These are phyloP conservation scores for Eupsittula cactorum DNA, from an alignment of 2,113 vertebrate species.

Conservation along the genomic window DNA sequence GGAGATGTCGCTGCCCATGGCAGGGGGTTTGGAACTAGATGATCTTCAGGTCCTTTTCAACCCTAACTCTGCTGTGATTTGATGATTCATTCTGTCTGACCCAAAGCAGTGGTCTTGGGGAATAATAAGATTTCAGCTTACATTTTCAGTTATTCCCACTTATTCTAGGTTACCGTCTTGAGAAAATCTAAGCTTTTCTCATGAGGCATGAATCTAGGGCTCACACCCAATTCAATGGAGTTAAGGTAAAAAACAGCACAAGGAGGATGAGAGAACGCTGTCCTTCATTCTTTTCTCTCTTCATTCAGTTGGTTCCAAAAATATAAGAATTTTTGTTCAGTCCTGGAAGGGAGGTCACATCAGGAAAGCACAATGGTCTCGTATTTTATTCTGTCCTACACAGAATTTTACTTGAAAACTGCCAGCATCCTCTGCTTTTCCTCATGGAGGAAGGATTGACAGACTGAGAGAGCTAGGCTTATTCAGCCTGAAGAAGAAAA, in stretches of 20 bases:
- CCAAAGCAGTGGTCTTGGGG: not conserved
- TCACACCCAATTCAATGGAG: not conserved
- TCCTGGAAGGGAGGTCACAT: not conserved
- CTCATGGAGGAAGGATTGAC: not conserved
- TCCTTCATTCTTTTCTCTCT: not conserved
- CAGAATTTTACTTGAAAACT: not conserved
- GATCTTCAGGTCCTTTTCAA: too few relatives aligned
- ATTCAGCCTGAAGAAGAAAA: not conserved
- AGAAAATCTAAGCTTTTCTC: not conserved
- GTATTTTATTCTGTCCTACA: not conserved
- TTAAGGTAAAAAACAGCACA: not conserved
- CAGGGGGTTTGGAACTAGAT: too few relatives aligned
- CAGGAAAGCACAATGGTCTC: not conserved
- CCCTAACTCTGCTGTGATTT: too few relatives aligned
- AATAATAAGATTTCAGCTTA: not conserved
- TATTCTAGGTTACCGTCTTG: not conserved
- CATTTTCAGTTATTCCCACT: not conserved
- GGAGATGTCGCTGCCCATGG: too few relatives aligned
- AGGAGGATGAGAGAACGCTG: not conserved
- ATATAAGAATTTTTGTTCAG: not conserved
- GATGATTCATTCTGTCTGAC: not conserved
- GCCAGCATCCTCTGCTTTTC: slow-evolving; percentile 1
- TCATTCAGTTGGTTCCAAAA: not conserved
- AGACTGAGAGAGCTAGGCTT: not conserved
- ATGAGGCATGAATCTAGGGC: not conserved